phyloP scores from a whole-genome alignment of 35 echinoderm and acorn worm species.

The Apostichopus japonicus region DNA sequence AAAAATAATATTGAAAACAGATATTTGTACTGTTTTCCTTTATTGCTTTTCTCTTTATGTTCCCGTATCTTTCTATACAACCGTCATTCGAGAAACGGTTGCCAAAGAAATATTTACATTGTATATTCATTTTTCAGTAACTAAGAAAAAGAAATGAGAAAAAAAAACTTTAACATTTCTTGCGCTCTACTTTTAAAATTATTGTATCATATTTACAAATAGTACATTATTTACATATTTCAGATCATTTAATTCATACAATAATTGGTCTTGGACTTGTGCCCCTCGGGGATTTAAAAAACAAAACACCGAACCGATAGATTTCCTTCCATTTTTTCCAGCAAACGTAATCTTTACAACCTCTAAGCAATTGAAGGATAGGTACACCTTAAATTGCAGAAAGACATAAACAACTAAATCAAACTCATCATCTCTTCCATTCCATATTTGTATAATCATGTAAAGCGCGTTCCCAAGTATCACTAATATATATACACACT shows the following conservation, averaged over 20 bases:
- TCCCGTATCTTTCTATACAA: not conserved
- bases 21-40: not conserved
- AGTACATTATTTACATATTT: conserved; percentile 36
- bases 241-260: not conserved
- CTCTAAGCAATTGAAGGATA: not conserved
- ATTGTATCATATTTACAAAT: conserved; percentile 11
- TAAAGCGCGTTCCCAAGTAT: too few relatives aligned
- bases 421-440: too few relatives aligned
- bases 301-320: not conserved
- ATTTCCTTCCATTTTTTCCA: too few relatives aligned
- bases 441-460: too few relatives aligned
- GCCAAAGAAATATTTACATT: not conserved
- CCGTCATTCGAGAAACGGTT: not conserved
- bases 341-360: not conserved
- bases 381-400: not conserved
- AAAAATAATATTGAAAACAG: not conserved
- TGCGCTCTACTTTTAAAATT: too few relatives aligned
- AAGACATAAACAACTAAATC: not conserved
- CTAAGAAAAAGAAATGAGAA: too few relatives aligned
- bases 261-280: conserved; percentile 11
- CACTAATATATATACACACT: too few relatives aligned
- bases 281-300: not conserved
- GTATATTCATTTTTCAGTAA: too few relatives aligned
- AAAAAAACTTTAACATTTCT: too few relatives aligned
- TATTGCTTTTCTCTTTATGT: not conserved